These are phyloP conservation scores for Zaprionus tsacasi DNA, from an alignment of 1,140 invertebrate species.

Conservation along the genomic window DNA sequence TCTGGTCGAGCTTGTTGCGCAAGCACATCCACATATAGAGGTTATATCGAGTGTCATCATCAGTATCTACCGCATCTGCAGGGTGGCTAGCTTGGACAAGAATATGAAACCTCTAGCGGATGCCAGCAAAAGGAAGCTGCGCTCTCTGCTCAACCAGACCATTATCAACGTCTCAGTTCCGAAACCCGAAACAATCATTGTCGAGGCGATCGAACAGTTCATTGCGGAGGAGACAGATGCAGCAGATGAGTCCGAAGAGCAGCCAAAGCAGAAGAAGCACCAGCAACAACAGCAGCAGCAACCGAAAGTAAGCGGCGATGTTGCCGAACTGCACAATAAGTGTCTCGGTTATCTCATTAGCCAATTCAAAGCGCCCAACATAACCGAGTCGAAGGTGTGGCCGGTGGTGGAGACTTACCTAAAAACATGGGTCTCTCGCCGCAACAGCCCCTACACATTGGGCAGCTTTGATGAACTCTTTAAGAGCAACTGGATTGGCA, in stretches of 20 bases:
- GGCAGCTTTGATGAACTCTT: constrained; percentile 53
- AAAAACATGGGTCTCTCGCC: constrained; percentile 36
- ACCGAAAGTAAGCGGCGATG: constrained; percentile 22
- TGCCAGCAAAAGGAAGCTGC: constrained; percentile 51
- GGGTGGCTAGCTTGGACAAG: neutral
- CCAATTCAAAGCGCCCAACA: constrained; percentile 24
- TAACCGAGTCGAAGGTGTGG: constrained; percentile 32
- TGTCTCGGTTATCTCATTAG: constrained; percentile 51
- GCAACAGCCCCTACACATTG: constrained; percentile 31
- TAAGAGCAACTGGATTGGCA: constrained; percentile 41
- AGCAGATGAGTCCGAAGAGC: constrained; percentile 32
- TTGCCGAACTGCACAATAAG: constrained; percentile 42
- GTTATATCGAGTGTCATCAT: constrained; percentile 38
- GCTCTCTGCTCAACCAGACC: constrained; percentile 35
- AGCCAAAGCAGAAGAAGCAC: neutral
- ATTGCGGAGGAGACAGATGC: constrained; percentile 43
- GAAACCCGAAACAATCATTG: neutral
- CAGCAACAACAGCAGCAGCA: neutral
- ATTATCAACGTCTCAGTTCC: neutral
- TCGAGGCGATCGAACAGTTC: neutral
- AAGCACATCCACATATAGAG: constrained; percentile 33
- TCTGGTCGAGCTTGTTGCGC: constrained; percentile 46
- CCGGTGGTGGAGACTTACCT: constrained; percentile 27
- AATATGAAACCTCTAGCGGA: constrained; percentile 47
- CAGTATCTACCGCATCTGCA: constrained; percentile 40